Base-by-base conservation (phyloP, 2,888 invertebrate species). In the Myopa testacea region DNA sequence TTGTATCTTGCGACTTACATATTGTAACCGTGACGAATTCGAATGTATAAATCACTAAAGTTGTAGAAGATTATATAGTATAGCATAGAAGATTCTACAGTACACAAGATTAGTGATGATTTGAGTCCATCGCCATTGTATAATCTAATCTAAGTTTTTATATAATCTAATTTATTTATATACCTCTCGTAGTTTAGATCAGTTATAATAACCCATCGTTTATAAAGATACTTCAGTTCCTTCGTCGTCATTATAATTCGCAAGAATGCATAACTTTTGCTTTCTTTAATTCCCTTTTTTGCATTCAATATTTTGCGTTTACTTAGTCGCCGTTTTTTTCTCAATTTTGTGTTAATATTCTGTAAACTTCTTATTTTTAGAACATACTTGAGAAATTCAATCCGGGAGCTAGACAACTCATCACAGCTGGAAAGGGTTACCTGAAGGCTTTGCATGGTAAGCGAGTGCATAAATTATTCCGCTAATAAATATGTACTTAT, bases 351-450 rank as follows among this genome's bases (percentile, higher is more conserved):
- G n/a, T 19, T 52, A n/a, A 16, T 70, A 40, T 52, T 70, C 14
- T 70, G 40, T 70, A 26, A 70, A 34, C 45, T 50, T 34, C 8
- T 70, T 70, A 26, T 52, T 52, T 70, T 70, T 93, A 96, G 98
- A 97, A 97, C 89, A 96, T 98, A 90, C 92, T 97, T 92, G 97
- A 97, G 89, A 97, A 97, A 91, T 98, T 98, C 91, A 97, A 97
- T 91, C 97, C 97, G 78, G 96, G 96, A 82, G 96, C 97, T 67
- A 93, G 96, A 86, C 97, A 97, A 91, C 93, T 98, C 92, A 96
- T 98, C 90, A 95, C 95, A 85, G 95, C 97, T 84, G 97, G 97
- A 79, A 97, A 97, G 90, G 95, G 97, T 79, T 97, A 97, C 90
- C 92, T 98, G 85, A 98, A 98, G 90, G 96, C 97, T 84, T 92